A percentile compares a stretch with the other conserved stretches of the same genome.
Conservation (phyloP, 2,888 invertebrate genomes). For the Chrysomela aeneicollis region DNA sequence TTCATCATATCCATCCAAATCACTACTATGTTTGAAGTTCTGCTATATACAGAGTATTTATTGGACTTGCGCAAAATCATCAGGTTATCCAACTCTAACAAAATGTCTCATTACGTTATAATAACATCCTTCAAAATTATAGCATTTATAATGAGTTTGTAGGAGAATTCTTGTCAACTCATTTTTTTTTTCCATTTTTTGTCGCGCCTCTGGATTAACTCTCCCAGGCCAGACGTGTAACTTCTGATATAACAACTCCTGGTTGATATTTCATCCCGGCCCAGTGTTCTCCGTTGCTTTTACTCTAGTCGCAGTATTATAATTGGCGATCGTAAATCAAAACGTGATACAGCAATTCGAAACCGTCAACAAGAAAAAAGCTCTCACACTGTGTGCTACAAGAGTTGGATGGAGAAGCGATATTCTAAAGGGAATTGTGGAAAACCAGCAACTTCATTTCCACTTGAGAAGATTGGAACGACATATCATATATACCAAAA, state of each 20-base stretch:
- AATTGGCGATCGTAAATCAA: conserved; percentile 3
- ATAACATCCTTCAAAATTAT: too few species aligned
- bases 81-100: too few species aligned
- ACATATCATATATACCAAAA: too few species aligned
- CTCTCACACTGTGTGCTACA: neutral
- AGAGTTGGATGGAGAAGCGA: neutral
- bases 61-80: too few species aligned
- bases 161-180: too few species aligned
- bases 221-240: neutral
- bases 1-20: too few species aligned
- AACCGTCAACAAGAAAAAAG: neutral
- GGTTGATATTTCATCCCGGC: conserved; percentile 4
- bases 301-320: conserved; percentile 5
- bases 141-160: too few species aligned
- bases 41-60: too few species aligned
- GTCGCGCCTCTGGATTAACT: neutral
- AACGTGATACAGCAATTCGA: conserved; percentile 7
- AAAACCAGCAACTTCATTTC: neutral
- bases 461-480: neutral
- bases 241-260: conserved; percentile 4
- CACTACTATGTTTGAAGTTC: too few species aligned
- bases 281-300: conserved; percentile 1
- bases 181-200: neutral
- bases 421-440: neutral
- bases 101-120: too few species aligned